Percentiles rank a stretch among this genome's conserved stretches.
Conservation (phyloP, 2,113 vertebrate genomes). For the Lepidothrix coronata region DNA sequence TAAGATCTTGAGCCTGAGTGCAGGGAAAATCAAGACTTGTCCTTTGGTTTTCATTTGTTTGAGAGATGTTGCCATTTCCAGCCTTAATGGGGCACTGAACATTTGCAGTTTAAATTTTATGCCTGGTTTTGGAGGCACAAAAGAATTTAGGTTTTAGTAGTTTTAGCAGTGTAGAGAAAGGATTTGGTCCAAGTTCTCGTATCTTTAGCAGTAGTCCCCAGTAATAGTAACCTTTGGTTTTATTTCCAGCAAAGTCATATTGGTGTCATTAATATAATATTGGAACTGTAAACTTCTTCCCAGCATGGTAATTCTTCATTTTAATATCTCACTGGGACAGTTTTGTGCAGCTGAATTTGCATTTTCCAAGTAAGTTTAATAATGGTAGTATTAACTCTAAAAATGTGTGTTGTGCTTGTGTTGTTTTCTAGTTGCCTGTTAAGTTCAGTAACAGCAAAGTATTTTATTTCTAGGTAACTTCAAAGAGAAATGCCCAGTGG, state of each 20-base stretch:
- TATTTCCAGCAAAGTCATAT: background rate
- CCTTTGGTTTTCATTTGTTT: background rate
- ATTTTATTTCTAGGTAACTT: background rate
- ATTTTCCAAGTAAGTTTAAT: background rate
- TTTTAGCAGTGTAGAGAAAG: background rate
- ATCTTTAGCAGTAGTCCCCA: background rate
- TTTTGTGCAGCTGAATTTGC: background rate
- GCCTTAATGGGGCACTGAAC: background rate
- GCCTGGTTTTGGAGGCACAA: background rate
- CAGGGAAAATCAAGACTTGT: background rate
- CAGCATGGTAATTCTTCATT: background rate
- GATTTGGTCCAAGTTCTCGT: background rate
- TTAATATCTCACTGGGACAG: background rate
- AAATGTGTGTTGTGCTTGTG: background rate
- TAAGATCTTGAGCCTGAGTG: background rate
- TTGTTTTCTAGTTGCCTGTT: background rate
- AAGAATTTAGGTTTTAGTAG: background rate
- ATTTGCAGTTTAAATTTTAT: background rate
- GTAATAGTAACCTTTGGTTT: background rate
- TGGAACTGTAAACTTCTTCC: background rate
- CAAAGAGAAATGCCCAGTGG: background rate
- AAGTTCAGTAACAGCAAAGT: background rate
- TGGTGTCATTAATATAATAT: background rate
- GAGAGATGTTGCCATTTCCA: background rate
- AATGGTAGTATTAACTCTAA: background rate